Evolutionary conservation across 64 coral and sea anemone genomes (phyloP), one percentile per base, ranked within the genome.

Genomic region (Montipora sp.): DNA sequence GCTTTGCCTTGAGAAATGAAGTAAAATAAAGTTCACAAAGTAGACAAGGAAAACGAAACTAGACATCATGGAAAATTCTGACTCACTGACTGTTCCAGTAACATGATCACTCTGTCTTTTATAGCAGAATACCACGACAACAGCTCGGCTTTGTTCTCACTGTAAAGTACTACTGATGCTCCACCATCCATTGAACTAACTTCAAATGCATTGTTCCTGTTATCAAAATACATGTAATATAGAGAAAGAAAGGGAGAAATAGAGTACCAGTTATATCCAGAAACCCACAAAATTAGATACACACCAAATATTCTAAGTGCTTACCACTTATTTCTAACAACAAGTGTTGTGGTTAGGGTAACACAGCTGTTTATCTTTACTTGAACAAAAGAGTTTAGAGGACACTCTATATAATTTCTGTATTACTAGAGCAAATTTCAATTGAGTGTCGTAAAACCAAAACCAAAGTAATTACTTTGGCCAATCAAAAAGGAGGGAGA

Each of bases 101-200:
- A 50, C 88, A 93, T 93, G 3, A 89, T 84, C 22, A 98, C 95
- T 69, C 94, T 93, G 16, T 98, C 94, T 51, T 98, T 98, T 19
- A 98, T 95, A 45, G 93, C 91, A 51, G 87, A 93, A 77, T 98
- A 98, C 96, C 96, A 98, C 0, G 93, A 95, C 7, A 95, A 90
- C 80, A 98, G 81, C 47, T 98, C 96, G 0, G 65, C 88, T 48
- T 77, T 92, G 36, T 98, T 95, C 22, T 95, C 94, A 84, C 96
- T 98, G 83, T 95, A 98, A 51, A 98, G 92, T 1, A 95, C 94
- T 7, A 95, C 96, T 44, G 96, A 95, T 19, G 94, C 96, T 53
- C 94, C 94, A 8, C 91, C 93, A 60, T 98, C 96, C 88, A 93
- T 95, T 55, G 96, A 98, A n/a, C 87, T 91, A n/a, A 98, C 93